These are phyloP conservation scores for Microplitis demolitor DNA, from an alignment of 1,140 invertebrate genomes.

Conservation along the genomic window DNA sequence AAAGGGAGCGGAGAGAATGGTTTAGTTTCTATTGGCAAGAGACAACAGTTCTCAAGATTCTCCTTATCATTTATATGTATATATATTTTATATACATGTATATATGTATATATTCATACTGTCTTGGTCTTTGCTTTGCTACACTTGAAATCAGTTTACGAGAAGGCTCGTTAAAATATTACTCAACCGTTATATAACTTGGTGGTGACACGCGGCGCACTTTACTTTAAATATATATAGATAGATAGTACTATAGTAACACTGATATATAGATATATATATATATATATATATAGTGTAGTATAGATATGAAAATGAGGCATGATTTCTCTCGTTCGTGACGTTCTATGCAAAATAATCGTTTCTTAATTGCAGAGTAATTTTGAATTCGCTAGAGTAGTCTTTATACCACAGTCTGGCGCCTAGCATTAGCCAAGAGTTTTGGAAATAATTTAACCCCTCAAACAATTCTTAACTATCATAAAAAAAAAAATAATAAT, in stretches of 20 bases:
- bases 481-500: background rate
- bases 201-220: conserved; percentile 36
- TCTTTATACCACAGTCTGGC: conserved; percentile 15
- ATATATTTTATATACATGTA: background rate
- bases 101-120: background rate
- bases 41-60: background rate
- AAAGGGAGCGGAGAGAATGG: background rate
- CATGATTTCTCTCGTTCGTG: background rate
- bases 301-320: background rate
- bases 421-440: conserved; percentile 10
- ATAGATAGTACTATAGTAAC: background rate
- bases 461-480: background rate
- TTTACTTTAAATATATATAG: conserved; percentile 15
- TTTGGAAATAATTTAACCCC: background rate
- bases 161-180: conserved; percentile 39
- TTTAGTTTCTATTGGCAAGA: background rate
- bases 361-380: conserved; percentile 40
- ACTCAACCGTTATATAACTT: conserved; percentile 34
- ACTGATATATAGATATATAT: background rate
- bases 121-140: background rate
- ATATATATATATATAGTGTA: background rate
- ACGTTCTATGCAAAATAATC: conserved; percentile 39
- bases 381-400: conserved; percentile 28
- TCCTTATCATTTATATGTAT: background rate
- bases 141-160: conserved; percentile 38